A percentile compares a stretch with the other conserved stretches of the same genome.
Evolutionary conservation across 2,113 vertebrate species (phyloP).

Genomic region (Perca fluviatilis): DNA sequence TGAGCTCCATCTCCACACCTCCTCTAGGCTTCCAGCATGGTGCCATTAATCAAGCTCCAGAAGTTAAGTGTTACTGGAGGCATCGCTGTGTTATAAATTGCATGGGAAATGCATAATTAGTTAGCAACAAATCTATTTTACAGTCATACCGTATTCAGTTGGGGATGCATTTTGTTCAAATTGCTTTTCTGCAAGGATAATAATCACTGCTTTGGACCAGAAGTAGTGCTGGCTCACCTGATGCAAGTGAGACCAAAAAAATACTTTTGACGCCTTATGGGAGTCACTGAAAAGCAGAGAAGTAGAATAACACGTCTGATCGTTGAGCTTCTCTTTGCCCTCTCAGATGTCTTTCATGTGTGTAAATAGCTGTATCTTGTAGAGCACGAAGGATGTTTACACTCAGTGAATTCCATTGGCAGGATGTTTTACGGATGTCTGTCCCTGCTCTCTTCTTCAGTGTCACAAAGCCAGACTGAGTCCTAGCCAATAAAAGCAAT

Average conservation of each 20-base stretch:
- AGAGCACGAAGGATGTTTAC: conserved; percentile 51
- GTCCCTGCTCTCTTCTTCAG: conserved; percentile 22
- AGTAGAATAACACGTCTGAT: conserved; percentile 17
- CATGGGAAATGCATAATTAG: conserved; percentile 79
- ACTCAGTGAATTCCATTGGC: conserved; percentile 38
- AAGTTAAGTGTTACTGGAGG: conserved; percentile 81
- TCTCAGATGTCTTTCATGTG: conserved; percentile 26
- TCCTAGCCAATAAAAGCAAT: conserved; percentile 48
- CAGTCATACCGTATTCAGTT: conserved; percentile 66
- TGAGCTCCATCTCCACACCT: conserved; percentile 65
- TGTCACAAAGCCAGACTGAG: conserved; percentile 52
- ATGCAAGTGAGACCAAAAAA: conserved; percentile 32
- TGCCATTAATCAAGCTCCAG: conserved; percentile 81
- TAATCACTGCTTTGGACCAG: conserved; percentile 66
- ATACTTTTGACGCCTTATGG: conserved; percentile 2
- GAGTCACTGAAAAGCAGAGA: conserved; percentile 16
- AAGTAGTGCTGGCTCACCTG: conserved; percentile 43
- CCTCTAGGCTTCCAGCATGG: conserved; percentile 67
- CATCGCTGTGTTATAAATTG: conserved; percentile 80
- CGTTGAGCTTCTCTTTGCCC: neutral
- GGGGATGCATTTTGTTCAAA: conserved; percentile 67
- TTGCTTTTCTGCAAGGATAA: conserved; percentile 68
- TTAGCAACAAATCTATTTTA: conserved; percentile 78
- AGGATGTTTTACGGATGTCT: conserved; percentile 24
- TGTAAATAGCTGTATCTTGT: conserved; percentile 40